Evolutionary conservation across 2,797 vertebrate species (phyloP), one percentile per base, ranked within the genome.

Genomic region (Halcyon leucocephala): DNA sequence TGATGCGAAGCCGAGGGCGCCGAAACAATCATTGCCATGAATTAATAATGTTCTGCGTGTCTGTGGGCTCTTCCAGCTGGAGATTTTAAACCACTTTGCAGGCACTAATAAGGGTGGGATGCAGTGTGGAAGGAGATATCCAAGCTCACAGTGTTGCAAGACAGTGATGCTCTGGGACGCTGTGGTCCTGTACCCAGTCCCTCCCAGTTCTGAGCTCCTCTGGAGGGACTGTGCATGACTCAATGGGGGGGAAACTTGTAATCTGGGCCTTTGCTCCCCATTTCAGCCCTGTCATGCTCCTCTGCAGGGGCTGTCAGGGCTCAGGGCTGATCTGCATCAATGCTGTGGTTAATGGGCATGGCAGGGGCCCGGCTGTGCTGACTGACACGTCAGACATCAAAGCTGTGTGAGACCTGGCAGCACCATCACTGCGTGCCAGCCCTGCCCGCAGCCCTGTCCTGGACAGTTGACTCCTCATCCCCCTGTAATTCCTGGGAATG

Each of bases 391-490:
- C 93, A 94, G 89, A 91, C 93, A 91, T 5, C 29, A 11, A 44
- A 95, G 82, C 93, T 77, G 94, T 61, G 78, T 82, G 94, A 95
- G 89, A 60, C 21, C 94, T 70, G 94, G 83, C 91, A 94, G 93
- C 2, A 4, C 60, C 9, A 1, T n/a, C 86, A 84, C 89, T 76
- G 49, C 0, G 0, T 44, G 86, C 90, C 90, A 89, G 81, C n/a
- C 67, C n/a, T 51, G 21, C 55, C 49, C 24, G 7, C 33, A 33
- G 37, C 39, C 88, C 72, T 1, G 0, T 1, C 44, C 69, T 6
- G 54, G 20, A n/a, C 41, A 39, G 16, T 42, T 25, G 21, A 62
- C 20, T 73, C 58, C 33, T 65, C 28, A 73, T 49, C 4, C 18
- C 10, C 15, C 52, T 52, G 48, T 12, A 37, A 2, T 51, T 42